These are phyloP conservation scores for Rhamphomyia laevipes DNA, from an alignment of 2,888 invertebrate genomes.

Conservation along the genomic window DNA sequence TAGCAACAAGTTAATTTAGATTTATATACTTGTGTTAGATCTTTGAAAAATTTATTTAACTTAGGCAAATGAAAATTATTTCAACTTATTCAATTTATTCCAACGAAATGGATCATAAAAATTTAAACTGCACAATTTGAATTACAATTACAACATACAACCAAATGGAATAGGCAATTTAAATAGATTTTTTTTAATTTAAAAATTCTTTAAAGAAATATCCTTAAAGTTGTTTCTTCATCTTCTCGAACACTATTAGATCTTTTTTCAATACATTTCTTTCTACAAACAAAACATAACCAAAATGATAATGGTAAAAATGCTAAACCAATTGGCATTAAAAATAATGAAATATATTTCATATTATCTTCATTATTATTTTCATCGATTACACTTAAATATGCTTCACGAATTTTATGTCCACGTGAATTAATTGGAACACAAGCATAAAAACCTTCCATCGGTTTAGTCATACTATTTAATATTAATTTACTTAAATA, in stretches of 20 bases:
- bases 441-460: conserved; percentile 33
- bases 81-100: no score
- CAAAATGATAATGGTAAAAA: conserved; percentile 29
- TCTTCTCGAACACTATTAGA: neutral
- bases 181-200: no score
- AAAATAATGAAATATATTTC: conserved; percentile 28
- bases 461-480: conserved; percentile 23
- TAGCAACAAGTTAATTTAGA: no score
- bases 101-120: no score
- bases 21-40: no score
- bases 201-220: no score
- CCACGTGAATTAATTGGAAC: conserved; percentile 34
- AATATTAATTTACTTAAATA: conserved; percentile 34
- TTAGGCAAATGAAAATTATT: no score
- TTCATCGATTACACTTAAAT: conserved; percentile 23
- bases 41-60: no score
- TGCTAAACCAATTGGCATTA: conserved; percentile 33
- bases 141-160: no score
- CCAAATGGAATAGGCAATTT: no score
- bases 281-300: conserved; percentile 27
- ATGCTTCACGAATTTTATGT: conserved; percentile 29
- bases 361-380: conserved; percentile 23
- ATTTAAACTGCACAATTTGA: no score
- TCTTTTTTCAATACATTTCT: conserved; percentile 16
- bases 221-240: neutral